These are phyloP conservation scores for Brienomyrus longianalis DNA, from an alignment of 2,113 vertebrate genomes.

Conservation along the genomic window DNA sequence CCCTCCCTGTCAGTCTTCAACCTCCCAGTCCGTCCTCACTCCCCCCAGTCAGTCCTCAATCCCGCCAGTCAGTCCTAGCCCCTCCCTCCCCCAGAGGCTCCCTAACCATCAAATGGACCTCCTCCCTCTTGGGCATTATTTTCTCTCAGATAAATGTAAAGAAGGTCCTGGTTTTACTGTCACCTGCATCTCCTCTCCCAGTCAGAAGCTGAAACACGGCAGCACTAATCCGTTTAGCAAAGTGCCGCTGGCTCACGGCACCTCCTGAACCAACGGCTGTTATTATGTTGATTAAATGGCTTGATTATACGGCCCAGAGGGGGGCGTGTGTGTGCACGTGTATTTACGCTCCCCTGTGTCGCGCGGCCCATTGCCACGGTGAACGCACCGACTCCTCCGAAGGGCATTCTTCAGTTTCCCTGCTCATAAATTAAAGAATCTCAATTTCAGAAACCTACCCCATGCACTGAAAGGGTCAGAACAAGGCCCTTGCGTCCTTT, in stretches of 20 bases:
- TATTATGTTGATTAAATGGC: slow-evolving; percentile 3
- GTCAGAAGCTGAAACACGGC: background rate
- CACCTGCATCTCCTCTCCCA: background rate
- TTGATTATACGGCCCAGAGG: background rate
- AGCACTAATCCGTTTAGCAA: background rate
- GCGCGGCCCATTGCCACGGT: background rate
- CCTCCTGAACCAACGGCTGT: background rate
- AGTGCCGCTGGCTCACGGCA: background rate
- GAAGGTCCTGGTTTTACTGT: background rate
- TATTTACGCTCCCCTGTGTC: background rate
- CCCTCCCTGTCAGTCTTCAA: background rate
- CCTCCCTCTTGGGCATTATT: background rate
- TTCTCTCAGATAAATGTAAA: background rate
- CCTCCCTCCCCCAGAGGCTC: background rate
- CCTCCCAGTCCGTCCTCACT: background rate
- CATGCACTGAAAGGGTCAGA: background rate
- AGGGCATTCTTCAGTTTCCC: background rate
- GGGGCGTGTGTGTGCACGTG: background rate
- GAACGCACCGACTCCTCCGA: background rate
- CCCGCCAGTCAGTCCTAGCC: background rate
- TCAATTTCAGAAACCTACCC: background rate
- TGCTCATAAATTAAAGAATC: background rate
- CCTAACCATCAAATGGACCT: background rate
- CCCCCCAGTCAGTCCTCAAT: too few relatives aligned
- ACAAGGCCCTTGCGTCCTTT: background rate